These are phyloP conservation scores for Nemotelus pantherinus DNA, from an alignment of 2,888 invertebrate genomes.

Conservation along the genomic window DNA sequence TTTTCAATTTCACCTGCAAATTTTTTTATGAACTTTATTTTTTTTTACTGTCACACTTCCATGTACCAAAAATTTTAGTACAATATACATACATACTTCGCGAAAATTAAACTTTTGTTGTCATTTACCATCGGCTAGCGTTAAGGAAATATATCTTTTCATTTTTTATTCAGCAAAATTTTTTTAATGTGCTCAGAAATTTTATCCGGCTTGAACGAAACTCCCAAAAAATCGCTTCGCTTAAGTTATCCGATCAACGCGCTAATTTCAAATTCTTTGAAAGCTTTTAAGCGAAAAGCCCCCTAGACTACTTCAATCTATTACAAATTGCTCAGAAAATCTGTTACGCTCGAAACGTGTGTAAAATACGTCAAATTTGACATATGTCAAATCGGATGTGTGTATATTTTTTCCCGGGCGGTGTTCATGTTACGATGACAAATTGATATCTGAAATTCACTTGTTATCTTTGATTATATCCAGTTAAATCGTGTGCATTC, in stretches of 20 bases:
- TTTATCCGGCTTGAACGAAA: not conserved
- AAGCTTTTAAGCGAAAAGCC: slow-evolving; percentile 25
- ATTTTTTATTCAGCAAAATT: too few species aligned
- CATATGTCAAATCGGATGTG: slow-evolving; percentile 13
- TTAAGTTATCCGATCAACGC: not conserved
- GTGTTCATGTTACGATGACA: not conserved
- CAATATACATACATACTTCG: too few species aligned
- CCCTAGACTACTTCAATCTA: not conserved
- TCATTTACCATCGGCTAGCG: too few species aligned
- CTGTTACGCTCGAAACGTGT: slow-evolving; percentile 15
- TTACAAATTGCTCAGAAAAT: not conserved
- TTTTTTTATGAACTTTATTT: too few species aligned
- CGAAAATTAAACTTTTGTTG: too few species aligned
- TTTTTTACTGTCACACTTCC: too few species aligned
- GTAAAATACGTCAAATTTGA: slow-evolving; percentile 30
- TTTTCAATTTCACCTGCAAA: too few species aligned
- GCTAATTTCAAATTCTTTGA: not conserved
- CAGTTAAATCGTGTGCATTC: too few species aligned
- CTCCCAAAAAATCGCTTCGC: not conserved
- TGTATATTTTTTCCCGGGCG: slow-evolving; percentile 29
- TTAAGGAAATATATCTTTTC: too few species aligned
- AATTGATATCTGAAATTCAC: slow-evolving; percentile 1
- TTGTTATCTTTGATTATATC: not conserved
- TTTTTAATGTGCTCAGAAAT: not conserved
- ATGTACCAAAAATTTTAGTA: too few species aligned